These are phyloP conservation scores for Myanophis thanlyinensis DNA, from an alignment of 2,113 vertebrate genomes.

Conservation along the genomic window DNA sequence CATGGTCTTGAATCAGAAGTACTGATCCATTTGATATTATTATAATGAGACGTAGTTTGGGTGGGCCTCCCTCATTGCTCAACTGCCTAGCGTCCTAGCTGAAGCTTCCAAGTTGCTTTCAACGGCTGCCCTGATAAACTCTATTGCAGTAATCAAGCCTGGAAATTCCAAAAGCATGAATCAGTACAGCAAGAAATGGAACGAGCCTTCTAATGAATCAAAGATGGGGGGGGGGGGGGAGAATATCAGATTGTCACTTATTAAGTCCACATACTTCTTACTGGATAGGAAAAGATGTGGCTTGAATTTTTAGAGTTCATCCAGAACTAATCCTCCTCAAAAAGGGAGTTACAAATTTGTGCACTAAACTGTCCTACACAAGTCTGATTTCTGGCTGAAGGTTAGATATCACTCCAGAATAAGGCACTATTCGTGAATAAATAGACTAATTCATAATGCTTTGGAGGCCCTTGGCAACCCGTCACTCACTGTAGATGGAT, in stretches of 20 bases:
- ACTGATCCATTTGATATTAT: neutral
- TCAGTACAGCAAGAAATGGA: neutral
- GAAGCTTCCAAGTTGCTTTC: neutral
- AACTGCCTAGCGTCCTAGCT: neutral
- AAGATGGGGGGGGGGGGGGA: neutral
- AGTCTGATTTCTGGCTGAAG: neutral
- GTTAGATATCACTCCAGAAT: neutral
- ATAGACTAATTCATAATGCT: slow-evolving; percentile 25
- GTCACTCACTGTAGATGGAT: slow-evolving; percentile 20
- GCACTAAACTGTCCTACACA: neutral
- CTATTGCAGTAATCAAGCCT: neutral
- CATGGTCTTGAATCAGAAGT: neutral
- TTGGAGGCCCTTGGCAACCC: slow-evolving; percentile 20
- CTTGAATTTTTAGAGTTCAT: neutral
- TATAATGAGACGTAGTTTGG: neutral
- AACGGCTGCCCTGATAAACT: neutral
- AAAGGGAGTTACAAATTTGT: neutral
- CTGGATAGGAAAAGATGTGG: neutral
- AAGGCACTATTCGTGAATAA: slow-evolving; percentile 30
- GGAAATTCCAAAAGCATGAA: neutral
- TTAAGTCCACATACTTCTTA: neutral
- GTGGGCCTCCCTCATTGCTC: neutral
- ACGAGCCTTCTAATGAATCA: neutral
- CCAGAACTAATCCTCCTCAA: neutral
- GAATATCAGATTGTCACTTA: neutral